A percentile compares a stretch with the other conserved stretches of the same genome.
These are phyloP conservation scores for Macroteleia sp. DNA, from an alignment of 2,888 invertebrate genomes.

Conservation along the genomic window DNA sequence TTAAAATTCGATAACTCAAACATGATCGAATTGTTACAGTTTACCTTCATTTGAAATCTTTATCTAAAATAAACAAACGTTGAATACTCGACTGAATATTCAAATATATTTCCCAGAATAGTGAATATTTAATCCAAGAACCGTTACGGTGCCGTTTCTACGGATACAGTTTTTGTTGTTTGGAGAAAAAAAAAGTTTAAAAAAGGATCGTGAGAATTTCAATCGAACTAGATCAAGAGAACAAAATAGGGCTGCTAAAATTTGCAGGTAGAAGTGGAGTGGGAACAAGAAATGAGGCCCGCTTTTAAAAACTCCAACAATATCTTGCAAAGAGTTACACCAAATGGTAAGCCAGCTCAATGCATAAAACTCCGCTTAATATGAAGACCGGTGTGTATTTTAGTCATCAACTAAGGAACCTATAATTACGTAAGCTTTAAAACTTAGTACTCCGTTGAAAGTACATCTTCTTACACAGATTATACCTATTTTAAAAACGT, in stretches of 20 bases:
- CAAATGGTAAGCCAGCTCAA: too few relatives aligned
- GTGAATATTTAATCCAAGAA: conserved; percentile 30
- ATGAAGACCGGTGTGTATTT: conserved; percentile 32
- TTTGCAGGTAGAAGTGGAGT: too few relatives aligned
- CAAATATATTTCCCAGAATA: conserved; percentile 12
- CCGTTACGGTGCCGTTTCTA: conserved; percentile 10
- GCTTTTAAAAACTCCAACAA: too few relatives aligned
- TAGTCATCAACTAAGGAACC: conserved; percentile 33
- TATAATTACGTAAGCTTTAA: conserved; percentile 38
- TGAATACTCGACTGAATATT: conserved; percentile 22
- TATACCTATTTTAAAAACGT: conserved; percentile 29
- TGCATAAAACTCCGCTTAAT: not conserved
- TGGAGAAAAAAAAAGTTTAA: too few relatives aligned
- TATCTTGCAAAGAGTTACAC: not conserved
- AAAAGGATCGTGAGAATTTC: too few relatives aligned
- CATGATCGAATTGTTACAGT: too few relatives aligned
- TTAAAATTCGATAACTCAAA: too few relatives aligned
- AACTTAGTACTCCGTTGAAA: conserved; percentile 28
- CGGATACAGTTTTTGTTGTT: not conserved
- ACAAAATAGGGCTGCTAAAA: too few relatives aligned
- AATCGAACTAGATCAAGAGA: too few relatives aligned
- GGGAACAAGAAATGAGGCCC: too few relatives aligned
- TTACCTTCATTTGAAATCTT: too few relatives aligned
- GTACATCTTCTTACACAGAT: conserved; percentile 17
- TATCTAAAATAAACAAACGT: not conserved